Evolutionary conservation across 2,888 invertebrate genomes (phyloP), one percentile per base, ranked within the genome.

Genomic region (Chirona hameri): DNA sequence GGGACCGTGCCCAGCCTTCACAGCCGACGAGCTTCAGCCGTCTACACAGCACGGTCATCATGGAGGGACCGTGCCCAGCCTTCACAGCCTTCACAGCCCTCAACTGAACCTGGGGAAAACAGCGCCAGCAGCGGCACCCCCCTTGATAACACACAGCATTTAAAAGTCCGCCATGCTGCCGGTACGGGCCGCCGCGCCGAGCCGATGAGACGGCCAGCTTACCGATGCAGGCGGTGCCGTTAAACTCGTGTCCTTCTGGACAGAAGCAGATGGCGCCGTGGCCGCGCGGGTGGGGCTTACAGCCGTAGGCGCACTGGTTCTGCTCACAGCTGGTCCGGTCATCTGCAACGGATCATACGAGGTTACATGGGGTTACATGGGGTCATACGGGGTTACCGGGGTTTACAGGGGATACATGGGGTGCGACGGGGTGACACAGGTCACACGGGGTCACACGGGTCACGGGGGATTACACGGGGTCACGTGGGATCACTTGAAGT

Each of bases 221-320:
- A 39, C 39, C 39, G 39, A 39, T 39, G 7, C 39, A 39, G 39
- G n/a, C 18, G 52, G 52, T 15, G 12, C 18, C 15, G 52, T 12
- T 12, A 3, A 92, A 90, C 86, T 91, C 90, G 87, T 91, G 91
- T 0, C 95, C 94, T 69, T 88, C 88, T 31, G 91, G 90, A 89
- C 95, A 95, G 89, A 91, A 95, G 89, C 95, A 95, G 82, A 90
- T 90, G 60, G 92, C 91, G 7, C 94, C 95, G 84, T 90, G 89
- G 83, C 91, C 91, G 72, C 72, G 31, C 46, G 3, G 76, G 85
- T 94, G 94, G 79, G 92, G 91, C 86, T 91, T 91, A 88, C 95
- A 95, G 82, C 91, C 92, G 87, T 91, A 90, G 86, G 90, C 90
- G 88, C 94, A 94, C 83, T 89, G 88, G 86, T 90, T 88, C 29